Evolutionary conservation across 2,113 vertebrate genomes (phyloP), one percentile per base, ranked within the genome.

Genomic region (Cynopterus brachyotis): DNA sequence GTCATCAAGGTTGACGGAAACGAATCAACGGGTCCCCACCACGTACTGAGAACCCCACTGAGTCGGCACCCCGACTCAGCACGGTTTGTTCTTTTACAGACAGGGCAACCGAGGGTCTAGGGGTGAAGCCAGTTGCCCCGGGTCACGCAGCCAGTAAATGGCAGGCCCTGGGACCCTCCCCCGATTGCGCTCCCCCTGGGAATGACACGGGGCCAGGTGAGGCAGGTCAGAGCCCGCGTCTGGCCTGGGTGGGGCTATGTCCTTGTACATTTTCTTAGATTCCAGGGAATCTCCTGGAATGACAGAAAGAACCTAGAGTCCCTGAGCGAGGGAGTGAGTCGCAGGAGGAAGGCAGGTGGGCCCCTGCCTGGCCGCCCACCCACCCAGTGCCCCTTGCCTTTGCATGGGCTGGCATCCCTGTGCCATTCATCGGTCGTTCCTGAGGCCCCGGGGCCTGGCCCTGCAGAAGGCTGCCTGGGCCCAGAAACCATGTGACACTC

Each of bases 191-290:
- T 35, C 57, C 57, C 0, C 30, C 22, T 30, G 40, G n/a, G 26
- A 50, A 2, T 19, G 11, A 32, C 0, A 12, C n/a, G 15, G 0
- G 0, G 35, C 20, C 40, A 2, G 3, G 20, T 6, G 5, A 37
- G 67, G 84, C 16, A 1, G 5, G 8, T 35, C 3, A 0, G 42
- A 15, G 73, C 50, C 53, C 16, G 15, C 40, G 59, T 66, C 19
- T 11, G 42, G 78, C 28, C 1, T 2, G 37, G 28, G 11, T 12
- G 0, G 16, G 17, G 30, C 11, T 8, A 2, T 30, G 69, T 35
- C 32, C 26, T 11, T 30, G 24, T 40, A n/a, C 13, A 3, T 28
- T n/a, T 89, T n/a, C 20, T 80, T 57, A 53, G 80, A 24, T 50
- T 47, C 32, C 32, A 32, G 6, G 40, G 81, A 79, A 30, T 10